These are phyloP conservation scores for Micrastur ruficollis DNA, from an alignment of 2,797 vertebrate species.

Conservation along the genomic window DNA sequence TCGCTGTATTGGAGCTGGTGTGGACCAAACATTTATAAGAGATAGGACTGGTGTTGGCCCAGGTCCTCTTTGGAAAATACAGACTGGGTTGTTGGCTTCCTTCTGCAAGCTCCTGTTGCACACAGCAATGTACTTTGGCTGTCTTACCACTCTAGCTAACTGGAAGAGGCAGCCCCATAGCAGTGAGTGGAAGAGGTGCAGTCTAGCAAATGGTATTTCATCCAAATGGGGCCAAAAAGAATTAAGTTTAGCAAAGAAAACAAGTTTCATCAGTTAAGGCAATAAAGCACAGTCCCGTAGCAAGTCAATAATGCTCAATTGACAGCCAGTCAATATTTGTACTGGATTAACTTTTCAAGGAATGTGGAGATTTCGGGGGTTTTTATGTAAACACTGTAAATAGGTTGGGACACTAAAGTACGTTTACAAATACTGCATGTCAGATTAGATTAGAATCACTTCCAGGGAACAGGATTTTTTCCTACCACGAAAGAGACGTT, in stretches of 20 bases:
- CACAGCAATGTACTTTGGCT: neutral
- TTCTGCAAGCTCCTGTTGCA: neutral
- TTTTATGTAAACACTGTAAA: slow-evolving; percentile 76
- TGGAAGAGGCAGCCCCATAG: neutral
- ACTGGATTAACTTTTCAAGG: slow-evolving; percentile 68
- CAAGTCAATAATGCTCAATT: slow-evolving; percentile 58
- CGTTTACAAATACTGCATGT: slow-evolving; percentile 71
- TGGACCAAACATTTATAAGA: neutral
- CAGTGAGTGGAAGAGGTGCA: neutral
- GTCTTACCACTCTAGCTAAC: neutral
- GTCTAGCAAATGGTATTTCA: neutral
- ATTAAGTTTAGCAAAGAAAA: slow-evolving; percentile 45
- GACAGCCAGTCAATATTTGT: slow-evolving; percentile 65
- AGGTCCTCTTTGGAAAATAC: neutral
- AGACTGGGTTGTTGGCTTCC: neutral
- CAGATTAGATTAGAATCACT: slow-evolving; percentile 74
- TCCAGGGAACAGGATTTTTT: slow-evolving; percentile 63
- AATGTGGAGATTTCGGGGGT: slow-evolving; percentile 57
- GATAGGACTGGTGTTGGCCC: neutral
- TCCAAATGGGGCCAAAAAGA: slow-evolving; percentile 2
- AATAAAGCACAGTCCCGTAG: slow-evolving; percentile 25
- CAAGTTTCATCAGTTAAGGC: slow-evolving; percentile 40
- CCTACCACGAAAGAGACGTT: slow-evolving; percentile 60
- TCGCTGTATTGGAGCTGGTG: neutral
- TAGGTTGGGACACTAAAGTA: slow-evolving; percentile 71